Evolutionary conservation across 2,888 invertebrate genomes (phyloP).

Genomic region (Drepana falcataria): DNA sequence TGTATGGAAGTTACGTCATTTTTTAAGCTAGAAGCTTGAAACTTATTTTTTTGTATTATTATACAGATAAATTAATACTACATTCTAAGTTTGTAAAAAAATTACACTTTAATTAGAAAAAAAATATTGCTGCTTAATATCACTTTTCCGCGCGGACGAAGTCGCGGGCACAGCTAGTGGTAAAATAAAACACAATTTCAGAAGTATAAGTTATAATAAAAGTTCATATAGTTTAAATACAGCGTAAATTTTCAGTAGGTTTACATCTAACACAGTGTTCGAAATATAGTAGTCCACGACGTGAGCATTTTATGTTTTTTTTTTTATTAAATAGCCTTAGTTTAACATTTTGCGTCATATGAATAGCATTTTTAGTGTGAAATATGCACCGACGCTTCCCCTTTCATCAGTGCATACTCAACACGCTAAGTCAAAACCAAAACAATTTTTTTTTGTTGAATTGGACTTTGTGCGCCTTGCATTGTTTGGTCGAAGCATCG

Average conservation of each 20-base stretch:
- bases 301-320: conserved; percentile 60
- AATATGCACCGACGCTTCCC: conserved; percentile 73
- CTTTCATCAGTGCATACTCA: conserved; percentile 65
- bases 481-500: conserved; percentile 60
- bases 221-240: conserved; percentile 72
- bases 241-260: conserved; percentile 68
- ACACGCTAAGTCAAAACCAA: conserved; percentile 36
- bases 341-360: conserved; percentile 38
- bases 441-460: conserved; percentile 23
- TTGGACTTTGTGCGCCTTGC: conserved; percentile 65
- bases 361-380: conserved; percentile 33
- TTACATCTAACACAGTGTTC: conserved; percentile 73
- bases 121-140: no score
- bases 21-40: no score
- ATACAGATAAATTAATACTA: no score
- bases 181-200: conserved; percentile 55
- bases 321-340: conserved; percentile 42
- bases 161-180: not conserved
- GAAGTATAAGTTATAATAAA: conserved; percentile 80
- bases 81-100: no score
- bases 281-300: conserved; percentile 60
- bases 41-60: no score
- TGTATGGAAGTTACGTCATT: no score
- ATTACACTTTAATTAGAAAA: no score
- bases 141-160: no score